phyloP scores from a whole-genome alignment of 1,140 invertebrate species.

The Drosophila subpulchrella region DNA sequence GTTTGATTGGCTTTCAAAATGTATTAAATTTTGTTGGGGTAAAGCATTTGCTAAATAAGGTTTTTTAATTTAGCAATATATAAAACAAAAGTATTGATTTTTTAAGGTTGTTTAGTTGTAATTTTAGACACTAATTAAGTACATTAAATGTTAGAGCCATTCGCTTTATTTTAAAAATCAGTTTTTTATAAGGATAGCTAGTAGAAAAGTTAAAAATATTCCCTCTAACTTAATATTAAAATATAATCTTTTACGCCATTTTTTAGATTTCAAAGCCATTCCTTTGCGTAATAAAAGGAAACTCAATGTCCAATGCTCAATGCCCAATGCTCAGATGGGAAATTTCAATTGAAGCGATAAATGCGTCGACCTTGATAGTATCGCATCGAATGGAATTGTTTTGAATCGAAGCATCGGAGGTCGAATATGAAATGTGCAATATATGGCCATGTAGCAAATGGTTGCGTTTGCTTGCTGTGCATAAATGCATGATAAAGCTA shows the following conservation, averaged over 20 bases:
- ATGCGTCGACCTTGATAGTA: neutral
- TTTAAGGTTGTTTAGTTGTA: too few species aligned
- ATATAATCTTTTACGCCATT: too few species aligned
- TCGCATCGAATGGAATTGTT: too few species aligned
- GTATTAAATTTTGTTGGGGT: neutral
- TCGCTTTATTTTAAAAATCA: too few species aligned
- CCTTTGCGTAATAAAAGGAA: neutral
- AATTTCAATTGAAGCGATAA: slow-evolving; percentile 2
- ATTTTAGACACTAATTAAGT: too few species aligned
- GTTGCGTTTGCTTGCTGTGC: slow-evolving; percentile 17
- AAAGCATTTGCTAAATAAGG: neutral
- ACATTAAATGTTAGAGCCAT: too few species aligned
- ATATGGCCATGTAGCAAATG: slow-evolving; percentile 16
- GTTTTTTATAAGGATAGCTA: too few species aligned
- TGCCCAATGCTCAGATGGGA: slow-evolving; percentile 4
- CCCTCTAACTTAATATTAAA: too few species aligned
- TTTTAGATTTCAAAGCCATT: too few species aligned
- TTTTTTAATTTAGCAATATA: too few species aligned
- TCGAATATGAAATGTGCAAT: slow-evolving; percentile 4
- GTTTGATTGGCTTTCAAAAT: neutral
- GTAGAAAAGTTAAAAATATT: too few species aligned
- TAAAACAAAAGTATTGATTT: too few species aligned
- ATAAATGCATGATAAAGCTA: slow-evolving; percentile 30
- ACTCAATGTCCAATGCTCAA: slow-evolving; percentile 8
- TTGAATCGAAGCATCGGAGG: neutral